A percentile compares a stretch with the other conserved stretches of the same genome.
Conservation (phyloP, 2,888 invertebrate genomes). For the Empis livida region DNA sequence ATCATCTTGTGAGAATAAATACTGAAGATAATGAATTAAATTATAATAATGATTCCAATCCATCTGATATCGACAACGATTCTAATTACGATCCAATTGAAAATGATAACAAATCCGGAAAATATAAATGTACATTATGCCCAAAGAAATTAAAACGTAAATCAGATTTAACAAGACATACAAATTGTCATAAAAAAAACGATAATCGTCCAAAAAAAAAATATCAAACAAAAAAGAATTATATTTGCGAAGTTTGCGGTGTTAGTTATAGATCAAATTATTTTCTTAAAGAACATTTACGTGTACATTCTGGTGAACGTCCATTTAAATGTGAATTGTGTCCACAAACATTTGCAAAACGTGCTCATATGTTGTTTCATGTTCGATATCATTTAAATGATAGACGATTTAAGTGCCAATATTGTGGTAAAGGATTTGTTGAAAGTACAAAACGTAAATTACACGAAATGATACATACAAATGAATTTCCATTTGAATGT, state of each 20-base stretch:
- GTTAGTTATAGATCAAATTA: neutral
- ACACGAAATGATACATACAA: slow-evolving; percentile 1
- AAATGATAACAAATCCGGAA: neutral
- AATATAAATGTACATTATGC: neutral
- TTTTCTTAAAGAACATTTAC: neutral
- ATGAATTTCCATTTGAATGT: neutral
- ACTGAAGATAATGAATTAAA: neutral
- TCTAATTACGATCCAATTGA: neutral
- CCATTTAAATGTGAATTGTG: neutral
- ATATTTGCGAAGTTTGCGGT: slow-evolving; percentile 1
- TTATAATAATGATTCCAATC: no score
- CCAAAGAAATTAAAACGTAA: neutral
- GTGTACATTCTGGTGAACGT: neutral
- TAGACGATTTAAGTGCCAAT: neutral
- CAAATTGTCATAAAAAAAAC: neutral
- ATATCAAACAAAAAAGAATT: neutral
- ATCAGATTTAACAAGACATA: neutral
- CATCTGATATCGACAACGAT: neutral
- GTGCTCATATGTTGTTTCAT: neutral
- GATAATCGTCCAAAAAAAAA: neutral
- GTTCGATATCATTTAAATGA: neutral
- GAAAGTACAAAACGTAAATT: neutral
- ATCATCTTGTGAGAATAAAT: no score
- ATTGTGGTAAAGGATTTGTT: neutral
- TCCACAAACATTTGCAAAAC: slow-evolving; percentile 1